Evolutionary conservation across 2,113 vertebrate species (phyloP).

Genomic region (Pollachius pollachius): DNA sequence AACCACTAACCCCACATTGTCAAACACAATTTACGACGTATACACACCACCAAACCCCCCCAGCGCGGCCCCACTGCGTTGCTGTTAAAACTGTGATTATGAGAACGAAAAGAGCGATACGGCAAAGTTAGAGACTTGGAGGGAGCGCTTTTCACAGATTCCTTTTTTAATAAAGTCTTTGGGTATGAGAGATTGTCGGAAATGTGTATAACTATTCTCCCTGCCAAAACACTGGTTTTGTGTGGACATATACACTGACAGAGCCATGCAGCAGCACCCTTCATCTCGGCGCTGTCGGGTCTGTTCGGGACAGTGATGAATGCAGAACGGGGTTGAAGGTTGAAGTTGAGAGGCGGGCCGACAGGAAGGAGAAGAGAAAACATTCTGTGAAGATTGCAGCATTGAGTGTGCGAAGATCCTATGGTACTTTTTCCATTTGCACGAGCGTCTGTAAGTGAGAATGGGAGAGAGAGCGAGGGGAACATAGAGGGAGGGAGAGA

Average conservation of each 20-base stretch:
- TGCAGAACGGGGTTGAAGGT: slow-evolving; percentile 85
- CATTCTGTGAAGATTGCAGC: slow-evolving; percentile 86
- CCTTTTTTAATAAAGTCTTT: slow-evolving; percentile 9
- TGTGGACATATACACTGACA: slow-evolving; percentile 46
- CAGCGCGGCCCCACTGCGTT: slow-evolving; percentile 38
- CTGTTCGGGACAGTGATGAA: slow-evolving; percentile 83
- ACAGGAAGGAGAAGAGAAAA: slow-evolving; percentile 82
- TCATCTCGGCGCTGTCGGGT: slow-evolving; percentile 65
- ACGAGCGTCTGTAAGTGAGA: slow-evolving; percentile 25
- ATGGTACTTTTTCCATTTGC: slow-evolving; percentile 70
- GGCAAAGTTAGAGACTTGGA: slow-evolving; percentile 49
- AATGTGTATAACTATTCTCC: too few species aligned
- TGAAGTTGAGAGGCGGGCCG: slow-evolving; percentile 89
- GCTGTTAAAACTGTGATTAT: slow-evolving; percentile 87
- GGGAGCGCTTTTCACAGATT: slow-evolving; percentile 65
- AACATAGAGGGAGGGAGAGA: slow-evolving; percentile 11
- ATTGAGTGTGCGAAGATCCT: slow-evolving; percentile 79
- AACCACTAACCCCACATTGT: slow-evolving; percentile 91
- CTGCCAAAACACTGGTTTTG: background rate
- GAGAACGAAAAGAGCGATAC: slow-evolving; percentile 78
- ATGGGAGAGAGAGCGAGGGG: background rate
- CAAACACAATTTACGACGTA: slow-evolving; percentile 97
- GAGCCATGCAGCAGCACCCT: slow-evolving; percentile 80
- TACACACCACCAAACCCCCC: slow-evolving; percentile 59
- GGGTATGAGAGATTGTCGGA: slow-evolving; percentile 39